Evolutionary conservation across 1,140 invertebrate species (phyloP).

Genomic region (Choristoneura fumiferana): DNA sequence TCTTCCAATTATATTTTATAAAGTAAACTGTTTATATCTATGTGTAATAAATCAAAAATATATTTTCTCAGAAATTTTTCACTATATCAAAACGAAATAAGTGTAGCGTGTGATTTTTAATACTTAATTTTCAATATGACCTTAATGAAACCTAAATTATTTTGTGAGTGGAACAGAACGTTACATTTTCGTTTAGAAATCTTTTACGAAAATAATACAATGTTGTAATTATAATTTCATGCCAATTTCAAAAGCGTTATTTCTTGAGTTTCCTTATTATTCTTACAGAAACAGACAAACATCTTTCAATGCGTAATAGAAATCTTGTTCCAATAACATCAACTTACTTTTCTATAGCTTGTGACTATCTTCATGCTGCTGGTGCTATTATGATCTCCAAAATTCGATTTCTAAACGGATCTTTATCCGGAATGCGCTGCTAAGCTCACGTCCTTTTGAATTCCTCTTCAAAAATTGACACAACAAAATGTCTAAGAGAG

Average conservation of each 20-base stretch:
- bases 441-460: constrained; percentile 63
- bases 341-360: neutral
- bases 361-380: constrained; percentile 10
- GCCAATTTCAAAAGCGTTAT: too few relatives aligned
- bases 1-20: neutral
- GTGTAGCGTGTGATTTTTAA: neutral
- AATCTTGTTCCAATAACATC: too few relatives aligned
- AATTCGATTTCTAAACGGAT: constrained; percentile 32
- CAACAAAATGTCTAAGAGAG: constrained; percentile 79
- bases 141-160: neutral
- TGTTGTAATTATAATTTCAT: too few relatives aligned
- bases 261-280: too few relatives aligned
- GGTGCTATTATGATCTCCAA: too few relatives aligned
- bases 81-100: neutral
- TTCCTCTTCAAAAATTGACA: constrained; percentile 73
- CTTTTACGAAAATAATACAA: too few relatives aligned
- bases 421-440: constrained; percentile 23
- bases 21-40: neutral
- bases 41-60: neutral
- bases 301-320: too few relatives aligned
- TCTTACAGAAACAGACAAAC: too few relatives aligned
- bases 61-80: neutral
- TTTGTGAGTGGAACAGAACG: too few relatives aligned
- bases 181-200: too few relatives aligned
- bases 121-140: neutral